Evolutionary conservation across 2,888 invertebrate genomes (phyloP).

Genomic region (Leucophenga montana): DNA sequence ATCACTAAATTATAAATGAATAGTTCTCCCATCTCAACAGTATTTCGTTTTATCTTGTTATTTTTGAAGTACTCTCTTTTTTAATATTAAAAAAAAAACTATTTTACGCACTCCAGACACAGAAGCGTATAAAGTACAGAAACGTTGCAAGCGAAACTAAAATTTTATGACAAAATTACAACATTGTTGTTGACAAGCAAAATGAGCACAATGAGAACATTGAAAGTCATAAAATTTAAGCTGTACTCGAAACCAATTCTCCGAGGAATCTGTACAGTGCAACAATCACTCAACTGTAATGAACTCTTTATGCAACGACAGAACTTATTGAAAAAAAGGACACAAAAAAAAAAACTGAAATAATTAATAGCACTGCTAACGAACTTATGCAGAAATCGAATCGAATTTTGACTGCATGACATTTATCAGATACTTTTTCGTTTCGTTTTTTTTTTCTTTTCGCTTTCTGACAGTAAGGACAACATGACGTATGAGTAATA

Average conservation of each 20-base stretch:
- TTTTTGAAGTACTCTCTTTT: no score
- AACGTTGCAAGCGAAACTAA: background rate
- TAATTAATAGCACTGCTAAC: background rate
- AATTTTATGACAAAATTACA: background rate
- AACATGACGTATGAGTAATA: conserved; percentile 22
- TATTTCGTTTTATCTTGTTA: no score
- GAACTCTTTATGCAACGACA: background rate
- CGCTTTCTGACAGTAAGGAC: background rate
- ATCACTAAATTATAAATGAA: no score
- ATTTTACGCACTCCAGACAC: no score
- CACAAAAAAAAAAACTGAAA: background rate
- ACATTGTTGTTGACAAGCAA: no score
- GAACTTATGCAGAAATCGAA: conserved; percentile 1
- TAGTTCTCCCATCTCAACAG: no score
- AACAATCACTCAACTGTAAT: no score
- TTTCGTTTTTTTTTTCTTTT: background rate
- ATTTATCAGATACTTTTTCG: background rate
- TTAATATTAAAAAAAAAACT: background rate
- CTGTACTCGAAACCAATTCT: no score
- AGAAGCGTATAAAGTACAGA: no score
- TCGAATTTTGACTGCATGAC: background rate
- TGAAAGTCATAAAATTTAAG: no score
- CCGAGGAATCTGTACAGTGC: no score
- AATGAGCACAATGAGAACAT: no score
- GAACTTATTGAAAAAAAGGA: background rate